Percentiles rank a stretch among this genome's conserved stretches.
These are phyloP conservation scores for Aphelinus atriplicis DNA, from an alignment of 1,140 invertebrate species.

Conservation along the genomic window DNA sequence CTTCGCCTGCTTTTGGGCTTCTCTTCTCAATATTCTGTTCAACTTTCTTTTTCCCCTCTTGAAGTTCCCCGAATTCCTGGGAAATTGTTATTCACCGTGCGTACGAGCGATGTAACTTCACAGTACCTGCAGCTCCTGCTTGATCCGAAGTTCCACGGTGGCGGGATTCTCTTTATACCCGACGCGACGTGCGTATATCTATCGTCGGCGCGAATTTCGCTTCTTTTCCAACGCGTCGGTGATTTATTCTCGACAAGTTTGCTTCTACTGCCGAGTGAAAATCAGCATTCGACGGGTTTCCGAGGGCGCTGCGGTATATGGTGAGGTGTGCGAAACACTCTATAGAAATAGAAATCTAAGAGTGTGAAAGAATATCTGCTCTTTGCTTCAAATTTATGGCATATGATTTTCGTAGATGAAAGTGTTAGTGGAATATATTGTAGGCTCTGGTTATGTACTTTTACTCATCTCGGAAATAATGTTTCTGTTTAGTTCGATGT, in stretches of 20 bases:
- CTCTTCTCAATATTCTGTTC: no score
- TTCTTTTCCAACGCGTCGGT: slow-evolving; percentile 6
- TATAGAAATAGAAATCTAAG: neutral
- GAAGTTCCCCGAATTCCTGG: neutral
- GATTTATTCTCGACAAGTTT: slow-evolving; percentile 14
- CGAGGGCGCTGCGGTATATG: neutral
- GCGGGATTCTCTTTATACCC: slow-evolving; percentile 4
- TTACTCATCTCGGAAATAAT: neutral
- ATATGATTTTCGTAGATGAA: neutral
- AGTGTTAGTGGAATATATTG: no score
- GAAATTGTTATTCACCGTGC: slow-evolving; percentile 9
- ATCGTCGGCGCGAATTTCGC: neutral
- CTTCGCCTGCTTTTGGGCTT: no score
- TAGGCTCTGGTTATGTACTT: neutral
- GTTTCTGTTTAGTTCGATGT: neutral
- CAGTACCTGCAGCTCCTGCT: neutral
- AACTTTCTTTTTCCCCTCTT: no score
- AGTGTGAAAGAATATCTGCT: neutral
- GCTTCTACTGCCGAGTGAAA: slow-evolving; percentile 8
- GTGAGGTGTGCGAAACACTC: no score
- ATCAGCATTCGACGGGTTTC: slow-evolving; percentile 14
- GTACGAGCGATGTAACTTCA: neutral
- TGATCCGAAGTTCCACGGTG: slow-evolving; percentile 4
- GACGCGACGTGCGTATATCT: slow-evolving; percentile 1
- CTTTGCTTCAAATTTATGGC: neutral